Base-by-base conservation (phyloP, 2,113 vertebrate genomes). In the Lagopus muta region DNA sequence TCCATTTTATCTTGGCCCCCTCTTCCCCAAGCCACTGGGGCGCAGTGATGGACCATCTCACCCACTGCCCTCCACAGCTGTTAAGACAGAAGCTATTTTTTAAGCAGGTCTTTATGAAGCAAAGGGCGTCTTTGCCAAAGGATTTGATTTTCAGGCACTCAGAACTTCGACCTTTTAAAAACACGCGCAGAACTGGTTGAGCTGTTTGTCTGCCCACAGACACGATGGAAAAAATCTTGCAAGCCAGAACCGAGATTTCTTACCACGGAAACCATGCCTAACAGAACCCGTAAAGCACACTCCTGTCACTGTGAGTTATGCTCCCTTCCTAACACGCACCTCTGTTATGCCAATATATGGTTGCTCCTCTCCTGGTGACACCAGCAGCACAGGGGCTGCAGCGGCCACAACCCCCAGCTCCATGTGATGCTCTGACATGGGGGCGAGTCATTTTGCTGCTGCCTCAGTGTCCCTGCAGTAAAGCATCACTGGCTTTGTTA, bases 401-500 rank as follows among this genome's bases (percentile, higher is more conserved):
- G 61, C 2, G 27, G 17, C 28, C 17, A 48, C 80, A 50, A 19
- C 61, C 70, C 66, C 8, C 48, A 15, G 48, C 36, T 54, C 28
- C 6, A 0, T 2, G n/a, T 4, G 57, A 14, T 19, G 0, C 43
- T 4, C 3, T 14, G 84, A 77, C 36, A 14, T 21, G 2, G 1
- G 1, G 7, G 11, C 1, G 55, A 57, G 36, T n/a, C 28, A 1
- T 2, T 25, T 22, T 47, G 67, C 20, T 21, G 50, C 34, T 4
- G 75, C 43, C 78, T 40, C 43, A 36, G 66, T 76, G 80, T 83
- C 76, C 45, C 45, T 28, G 61, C 78, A 30, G 74, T 40, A 55
- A 14, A 73, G 21, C 62, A 24, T 8, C 18, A 4, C 42, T 4
- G 2, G 14, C 32, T 69, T 47, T 5, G 21, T n/a, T 4, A 1